Evolutionary conservation across 2,888 invertebrate genomes (phyloP), one percentile per base, ranked within the genome.

Genomic region (Caenorhabditis sp.): DNA sequence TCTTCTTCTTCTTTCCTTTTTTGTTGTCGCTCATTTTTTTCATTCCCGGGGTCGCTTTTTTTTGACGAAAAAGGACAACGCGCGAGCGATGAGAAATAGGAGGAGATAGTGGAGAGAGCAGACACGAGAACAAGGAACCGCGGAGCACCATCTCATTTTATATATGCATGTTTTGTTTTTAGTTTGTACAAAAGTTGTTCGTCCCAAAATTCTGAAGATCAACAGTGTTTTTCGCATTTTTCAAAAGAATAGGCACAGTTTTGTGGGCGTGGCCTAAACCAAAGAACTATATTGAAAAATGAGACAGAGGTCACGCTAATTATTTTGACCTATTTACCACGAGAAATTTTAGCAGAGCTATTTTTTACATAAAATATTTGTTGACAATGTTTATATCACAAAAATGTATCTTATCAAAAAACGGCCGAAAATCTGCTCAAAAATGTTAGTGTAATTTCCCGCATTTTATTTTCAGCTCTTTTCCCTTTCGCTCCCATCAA

Each of bases 11-110:
- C 36, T 50, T 21, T 24, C 8, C 36, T 27, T 62, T 37, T 60
- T 57, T 67, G 66, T 58, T 55, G 26, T 58, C 12, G 4, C 37
- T 62, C 58, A 62, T 62, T 57, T 62, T 27, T 54, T 54, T 26
- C 57, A 49, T 55, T 55, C 55, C 54, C 58, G 51, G 53, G 57
- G 62, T 62, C 62, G 67, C 67, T 21, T 26, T 55, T 59, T 63
- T 36, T 54, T 53, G 37, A 26, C n/a, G 10, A 31, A 31, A 31
- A 31, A 31, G 31, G 31, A 10, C 31, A 31, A 31, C 4, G 10
- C 4, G 31, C 31, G 31, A 31, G 31, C 26, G 53, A 58, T 57
- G n/a, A n/a, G 27, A 68, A 53, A 68, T 62, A 54, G 27, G 43
- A 54, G 6, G 19, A 12, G 60, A 49, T n/a, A 2, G 59, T 59